Conservation (phyloP, 2,113 vertebrate species). For the Mesocricetus auratus region DNA sequence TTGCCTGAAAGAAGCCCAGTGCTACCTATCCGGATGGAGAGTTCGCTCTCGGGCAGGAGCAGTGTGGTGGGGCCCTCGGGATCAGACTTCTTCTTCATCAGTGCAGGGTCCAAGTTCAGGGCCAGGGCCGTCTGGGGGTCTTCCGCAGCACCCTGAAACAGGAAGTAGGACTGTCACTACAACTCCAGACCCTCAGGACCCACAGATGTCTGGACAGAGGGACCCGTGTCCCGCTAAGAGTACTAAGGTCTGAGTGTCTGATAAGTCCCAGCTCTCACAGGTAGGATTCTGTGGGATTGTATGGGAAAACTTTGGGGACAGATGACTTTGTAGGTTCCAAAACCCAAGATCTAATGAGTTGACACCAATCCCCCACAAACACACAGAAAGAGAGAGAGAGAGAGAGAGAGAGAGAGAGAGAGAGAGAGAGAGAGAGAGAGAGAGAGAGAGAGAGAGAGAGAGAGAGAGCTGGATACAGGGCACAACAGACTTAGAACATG, state of each 20-base stretch:
- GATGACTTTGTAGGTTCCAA: background rate
- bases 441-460: background rate
- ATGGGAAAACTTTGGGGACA: background rate
- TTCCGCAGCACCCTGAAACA: conserved; percentile 89
- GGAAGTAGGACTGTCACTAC: conserved; percentile 42
- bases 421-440: background rate
- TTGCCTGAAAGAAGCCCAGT: conserved; percentile 93
- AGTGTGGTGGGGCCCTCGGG: background rate
- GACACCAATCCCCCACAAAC: background rate
- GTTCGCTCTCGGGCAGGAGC: conserved; percentile 83
- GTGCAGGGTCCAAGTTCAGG: conserved; percentile 83
- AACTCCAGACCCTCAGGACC: background rate
- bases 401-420: no score
- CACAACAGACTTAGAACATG: no score
- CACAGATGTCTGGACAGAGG: background rate
- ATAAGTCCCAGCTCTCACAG: background rate
- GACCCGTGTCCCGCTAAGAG: background rate
- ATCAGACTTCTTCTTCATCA: conserved; percentile 88
- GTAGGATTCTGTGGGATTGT: accelerated
- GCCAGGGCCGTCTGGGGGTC: conserved; percentile 89
- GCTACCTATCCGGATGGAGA: conserved; percentile 98
- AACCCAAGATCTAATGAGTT: background rate
- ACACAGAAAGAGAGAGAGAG: background rate
- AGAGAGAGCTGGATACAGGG: accelerated
- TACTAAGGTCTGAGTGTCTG: background rate